Evolutionary conservation across 2,797 vertebrate genomes (phyloP).

Genomic region (Smutsia gigantea): DNA sequence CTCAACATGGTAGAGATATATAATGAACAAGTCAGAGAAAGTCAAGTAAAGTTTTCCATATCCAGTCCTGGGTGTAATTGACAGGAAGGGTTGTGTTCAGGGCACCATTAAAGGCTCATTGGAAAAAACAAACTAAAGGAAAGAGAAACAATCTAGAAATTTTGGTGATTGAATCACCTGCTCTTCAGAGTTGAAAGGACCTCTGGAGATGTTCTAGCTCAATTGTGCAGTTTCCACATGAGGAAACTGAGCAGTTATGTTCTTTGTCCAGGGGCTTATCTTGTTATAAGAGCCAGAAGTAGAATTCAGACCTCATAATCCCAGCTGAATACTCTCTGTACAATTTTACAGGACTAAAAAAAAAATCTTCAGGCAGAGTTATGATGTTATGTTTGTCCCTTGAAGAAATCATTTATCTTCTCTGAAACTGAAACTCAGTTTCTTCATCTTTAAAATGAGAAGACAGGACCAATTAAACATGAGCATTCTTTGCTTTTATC

Average conservation of each 20-base stretch:
- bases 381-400: not conserved
- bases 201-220: not conserved
- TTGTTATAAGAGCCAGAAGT: conserved; percentile 27
- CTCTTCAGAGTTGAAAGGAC: not conserved
- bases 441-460: conserved; percentile 48
- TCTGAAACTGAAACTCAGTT: conserved; percentile 44
- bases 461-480: not conserved
- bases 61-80: not conserved
- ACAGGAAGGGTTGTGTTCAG: not conserved
- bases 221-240: not conserved
- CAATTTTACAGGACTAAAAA: not conserved
- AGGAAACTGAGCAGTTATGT: not conserved
- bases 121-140: not conserved
- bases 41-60: not conserved
- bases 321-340: not conserved
- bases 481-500: not conserved
- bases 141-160: not conserved
- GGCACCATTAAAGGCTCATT: not conserved
- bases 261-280: not conserved
- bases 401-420: conserved; percentile 32
- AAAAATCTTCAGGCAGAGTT: not conserved
- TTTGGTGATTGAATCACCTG: not conserved
- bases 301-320: not conserved
- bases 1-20: not conserved
- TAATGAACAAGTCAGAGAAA: not conserved